Evolutionary conservation across 2,888 invertebrate genomes (phyloP), one percentile per base, ranked within the genome.

Genomic region (Chouioia cunea): DNA sequence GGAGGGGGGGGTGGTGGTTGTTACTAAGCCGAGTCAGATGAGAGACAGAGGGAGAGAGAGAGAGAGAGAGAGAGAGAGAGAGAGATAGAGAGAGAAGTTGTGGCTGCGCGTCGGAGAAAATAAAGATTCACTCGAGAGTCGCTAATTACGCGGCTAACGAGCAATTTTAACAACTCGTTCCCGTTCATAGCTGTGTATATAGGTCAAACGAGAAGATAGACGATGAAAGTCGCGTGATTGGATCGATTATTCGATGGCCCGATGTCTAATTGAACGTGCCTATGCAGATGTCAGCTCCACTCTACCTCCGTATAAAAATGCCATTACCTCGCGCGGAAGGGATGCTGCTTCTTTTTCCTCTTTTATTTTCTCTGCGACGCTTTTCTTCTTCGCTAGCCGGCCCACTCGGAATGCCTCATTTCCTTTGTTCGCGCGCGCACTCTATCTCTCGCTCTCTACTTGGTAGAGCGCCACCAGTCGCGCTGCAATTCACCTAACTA

Each of bases 321-420:
- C 77, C 77, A 79, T 79, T 79, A 79, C 77, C 76, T 71, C 63
- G 27, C 71, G 71, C 73, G 76, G 73, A 10, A 36, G 36, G 36
- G 10, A 1, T 12, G 36, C 36, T 36, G 2, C 36, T 36, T 10
- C 6, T 36, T 36, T n/a, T 36, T 12, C 27, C 6, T 27, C 6
- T 27, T 27, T 6, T 6, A 67, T 50, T 75, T 66, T 65, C 71
- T 65, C 58, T 58, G 27, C 71, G 43, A 60, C 56, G 64, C 70
- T 71, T 73, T 68, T 63, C 67, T 53, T 64, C 22, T 15, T 63
- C 4, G 14, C 23, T 43, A 47, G 27, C 63, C 64, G 52, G 58
- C 70, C 73, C 69, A 71, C 71, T 73, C 71, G 75, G 75, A 74
- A 77, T 76, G 75, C 75, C 77, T 79, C 77, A 76, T 78, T 79